Evolutionary conservation across 2,113 vertebrate genomes (phyloP), one percentile per base, ranked within the genome.

Genomic region (Tyto alba): DNA sequence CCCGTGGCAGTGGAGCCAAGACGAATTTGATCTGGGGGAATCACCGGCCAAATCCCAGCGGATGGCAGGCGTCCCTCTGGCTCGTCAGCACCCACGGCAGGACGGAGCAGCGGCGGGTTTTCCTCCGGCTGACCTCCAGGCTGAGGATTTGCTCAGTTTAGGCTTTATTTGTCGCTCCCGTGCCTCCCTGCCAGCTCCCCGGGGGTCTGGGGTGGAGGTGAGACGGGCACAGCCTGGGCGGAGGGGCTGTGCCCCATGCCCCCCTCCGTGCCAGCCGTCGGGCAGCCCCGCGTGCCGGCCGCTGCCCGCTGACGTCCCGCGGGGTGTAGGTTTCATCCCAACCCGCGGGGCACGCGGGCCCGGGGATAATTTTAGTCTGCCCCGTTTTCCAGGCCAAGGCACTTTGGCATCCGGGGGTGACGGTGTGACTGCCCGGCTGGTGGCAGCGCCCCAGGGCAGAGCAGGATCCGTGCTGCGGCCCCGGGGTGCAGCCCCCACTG

Each of bases 61-160:
- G 8, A 6, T 25, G 56, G 40, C 86, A 52, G 43, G 43, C 0
- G 1, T 13, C 13, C 53, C n/a, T 52, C 66, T 7, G 40, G 45
- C 80, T 79, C 16, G 0, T 25, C 30, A 38, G 71, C 87, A 15
- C 38, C 56, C 8, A 1, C 0, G 6, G 47, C 2, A 2, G 4
- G 3, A 13, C 20, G 32, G 25, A 16, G 15, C 19, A 21, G 2
- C 1, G 4, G 11, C 0, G 2, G 9, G 0, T 56, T 76, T 76
- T 29, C 26, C 76, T 56, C 40, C 0, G 1, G 55, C 72, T 3
- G n/a, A 66, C 34, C 66, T 32, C 55, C 0, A 0, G 10, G 9
- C 47, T 0, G 8, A 3, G 53, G 9, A 16, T 89, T 84, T 72
- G 56, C 72, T 79, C 53, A 15, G 6, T 57, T 53, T 16, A 2